Evolutionary conservation across 2,797 vertebrate species (phyloP).

Genomic region (Nannoperca australis): DNA sequence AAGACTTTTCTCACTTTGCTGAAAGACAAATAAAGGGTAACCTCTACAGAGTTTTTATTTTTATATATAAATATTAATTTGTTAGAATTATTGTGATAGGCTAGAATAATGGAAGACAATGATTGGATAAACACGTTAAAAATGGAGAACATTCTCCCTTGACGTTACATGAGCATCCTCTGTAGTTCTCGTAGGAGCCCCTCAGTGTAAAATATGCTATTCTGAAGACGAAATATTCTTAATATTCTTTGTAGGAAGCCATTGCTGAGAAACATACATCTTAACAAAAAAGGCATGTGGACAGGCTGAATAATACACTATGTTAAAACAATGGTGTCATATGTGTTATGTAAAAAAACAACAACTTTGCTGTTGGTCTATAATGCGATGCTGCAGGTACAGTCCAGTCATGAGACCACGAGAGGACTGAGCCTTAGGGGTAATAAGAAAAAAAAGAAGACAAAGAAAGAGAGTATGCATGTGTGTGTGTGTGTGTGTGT

Average conservation of each 20-base stretch:
- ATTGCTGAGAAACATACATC: slow-evolving; percentile 1
- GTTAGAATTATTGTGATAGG: background rate
- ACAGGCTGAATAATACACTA: background rate
- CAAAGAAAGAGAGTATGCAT: slow-evolving; percentile 16
- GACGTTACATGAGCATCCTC: background rate
- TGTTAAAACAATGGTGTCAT: slow-evolving; percentile 15
- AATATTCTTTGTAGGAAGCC: slow-evolving; percentile 1
- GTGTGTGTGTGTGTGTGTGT: slow-evolving; percentile 8
- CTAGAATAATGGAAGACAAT: background rate
- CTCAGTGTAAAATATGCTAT: slow-evolving; percentile 7
- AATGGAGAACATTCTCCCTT: background rate
- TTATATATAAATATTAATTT: background rate
- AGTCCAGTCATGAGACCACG: slow-evolving; percentile 29
- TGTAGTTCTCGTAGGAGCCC: background rate
- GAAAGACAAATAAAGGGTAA: background rate
- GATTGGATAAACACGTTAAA: background rate
- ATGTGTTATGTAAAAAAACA: slow-evolving; percentile 1
- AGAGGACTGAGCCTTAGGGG: slow-evolving; percentile 48
- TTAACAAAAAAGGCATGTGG: slow-evolving; percentile 2
- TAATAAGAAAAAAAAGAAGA: slow-evolving; percentile 30
- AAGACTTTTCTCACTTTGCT: background rate
- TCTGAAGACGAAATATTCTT: slow-evolving; percentile 10
- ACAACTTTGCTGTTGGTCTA: background rate
- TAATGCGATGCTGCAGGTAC: slow-evolving; percentile 25
- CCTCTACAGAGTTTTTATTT: background rate